A percentile compares a stretch with the other conserved stretches of the same genome.
Conservation (phyloP, 2,888 invertebrate genomes). For the Epiblema foenella region DNA sequence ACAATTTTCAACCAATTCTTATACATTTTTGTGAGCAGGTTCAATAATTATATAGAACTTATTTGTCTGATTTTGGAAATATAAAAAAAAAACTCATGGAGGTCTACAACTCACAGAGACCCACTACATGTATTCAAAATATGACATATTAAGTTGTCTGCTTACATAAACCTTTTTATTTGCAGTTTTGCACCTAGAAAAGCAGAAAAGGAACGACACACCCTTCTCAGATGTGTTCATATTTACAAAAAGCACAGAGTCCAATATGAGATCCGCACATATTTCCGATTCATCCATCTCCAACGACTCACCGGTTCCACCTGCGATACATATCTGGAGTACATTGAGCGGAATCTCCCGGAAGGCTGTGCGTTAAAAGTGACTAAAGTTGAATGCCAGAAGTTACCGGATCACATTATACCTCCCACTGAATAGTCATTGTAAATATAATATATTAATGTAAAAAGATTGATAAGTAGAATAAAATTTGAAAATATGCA, state of each 20-base stretch:
- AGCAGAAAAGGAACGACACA: constrained; percentile 90
- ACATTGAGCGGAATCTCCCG: constrained; percentile 97
- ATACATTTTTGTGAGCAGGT: too few species aligned
- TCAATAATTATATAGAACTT: too few species aligned
- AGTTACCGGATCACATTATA: constrained; percentile 83
- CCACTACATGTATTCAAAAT: too few species aligned
- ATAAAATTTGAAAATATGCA: constrained; percentile 52
- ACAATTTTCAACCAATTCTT: too few species aligned
- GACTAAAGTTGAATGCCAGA: constrained; percentile 89
- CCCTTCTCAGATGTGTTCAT: constrained; percentile 94
- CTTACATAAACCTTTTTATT: constrained; percentile 47
- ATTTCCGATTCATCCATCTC: constrained; percentile 93
- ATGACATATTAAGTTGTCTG: too few species aligned
- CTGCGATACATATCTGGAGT: constrained; percentile 97
- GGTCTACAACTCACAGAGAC: too few species aligned
- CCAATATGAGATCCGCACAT: constrained; percentile 98
- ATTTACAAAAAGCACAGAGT: constrained; percentile 97
- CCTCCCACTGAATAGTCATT: constrained; percentile 64
- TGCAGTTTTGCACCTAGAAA: constrained; percentile 90
- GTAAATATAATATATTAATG: constrained; percentile 41
- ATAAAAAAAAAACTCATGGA: too few species aligned
- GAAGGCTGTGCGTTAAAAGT: constrained; percentile 98
- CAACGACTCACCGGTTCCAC: constrained; percentile 97
- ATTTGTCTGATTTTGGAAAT: too few species aligned
- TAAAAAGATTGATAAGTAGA: constrained; percentile 48